Conservation (phyloP, 1,140 invertebrate genomes). For the Contarinia nasturtii region DNA sequence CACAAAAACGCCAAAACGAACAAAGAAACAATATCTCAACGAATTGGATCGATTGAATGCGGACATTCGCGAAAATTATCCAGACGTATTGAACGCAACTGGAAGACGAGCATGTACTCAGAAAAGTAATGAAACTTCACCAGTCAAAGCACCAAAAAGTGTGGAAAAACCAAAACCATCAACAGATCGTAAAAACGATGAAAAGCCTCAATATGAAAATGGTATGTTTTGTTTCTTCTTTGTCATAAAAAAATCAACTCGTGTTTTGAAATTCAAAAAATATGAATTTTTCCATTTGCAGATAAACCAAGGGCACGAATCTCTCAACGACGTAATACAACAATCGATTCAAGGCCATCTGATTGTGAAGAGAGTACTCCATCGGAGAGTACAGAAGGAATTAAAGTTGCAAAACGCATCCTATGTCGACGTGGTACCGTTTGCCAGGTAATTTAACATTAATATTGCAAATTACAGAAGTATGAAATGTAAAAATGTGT, state of each 20-base stretch:
- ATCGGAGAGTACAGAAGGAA: background rate
- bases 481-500: too few species aligned
- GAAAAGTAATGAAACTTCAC: background rate
- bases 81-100: constrained; percentile 31
- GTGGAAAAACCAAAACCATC: constrained; percentile 4
- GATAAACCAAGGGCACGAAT: too few species aligned
- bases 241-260: too few species aligned
- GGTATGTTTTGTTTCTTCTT: too few species aligned
- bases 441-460: too few species aligned
- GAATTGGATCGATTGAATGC: constrained; percentile 38
- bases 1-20: background rate
- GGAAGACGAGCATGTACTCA: constrained; percentile 25
- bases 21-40: constrained; percentile 10
- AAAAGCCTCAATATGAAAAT: background rate
- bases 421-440: too few species aligned
- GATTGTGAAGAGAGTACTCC: constrained; percentile 3
- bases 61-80: constrained; percentile 41
- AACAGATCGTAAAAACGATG: constrained; percentile 4
- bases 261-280: too few species aligned
- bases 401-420: too few species aligned
- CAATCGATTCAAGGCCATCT: too few species aligned
- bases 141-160: constrained; percentile 5
- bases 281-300: too few species aligned
- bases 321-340: too few species aligned
- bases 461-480: too few species aligned